A percentile compares a stretch with the other conserved stretches of the same genome.
Evolutionary conservation across 2,888 invertebrate genomes (phyloP).

Genomic region (Automeris io): DNA sequence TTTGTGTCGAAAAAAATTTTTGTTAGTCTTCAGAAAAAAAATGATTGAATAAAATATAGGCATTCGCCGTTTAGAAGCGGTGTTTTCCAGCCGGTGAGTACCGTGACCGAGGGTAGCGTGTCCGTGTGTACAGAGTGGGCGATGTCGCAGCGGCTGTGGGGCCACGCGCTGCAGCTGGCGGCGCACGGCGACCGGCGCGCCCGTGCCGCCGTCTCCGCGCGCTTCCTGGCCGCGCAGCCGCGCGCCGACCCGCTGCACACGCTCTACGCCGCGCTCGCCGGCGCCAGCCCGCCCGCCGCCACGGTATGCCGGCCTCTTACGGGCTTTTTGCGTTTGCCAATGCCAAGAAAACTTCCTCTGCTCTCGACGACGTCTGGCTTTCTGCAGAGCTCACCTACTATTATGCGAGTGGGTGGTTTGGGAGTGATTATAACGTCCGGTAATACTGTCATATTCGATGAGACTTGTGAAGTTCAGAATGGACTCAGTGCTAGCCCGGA

Average conservation of each 20-base stretch:
- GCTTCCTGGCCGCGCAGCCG: slow-evolving; percentile 90
- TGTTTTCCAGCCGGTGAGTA: not conserved
- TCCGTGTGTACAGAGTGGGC: slow-evolving; percentile 86
- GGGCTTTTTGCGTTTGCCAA: no score
- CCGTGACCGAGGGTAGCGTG: not conserved
- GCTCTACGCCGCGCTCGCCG: slow-evolving; percentile 93
- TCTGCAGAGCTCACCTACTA: no score
- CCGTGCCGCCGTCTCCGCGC: slow-evolving; percentile 90
- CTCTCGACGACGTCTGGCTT: no score
- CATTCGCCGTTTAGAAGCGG: not conserved
- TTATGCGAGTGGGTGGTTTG: no score
- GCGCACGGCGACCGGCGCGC: slow-evolving; percentile 88
- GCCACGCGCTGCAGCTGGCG: slow-evolving; percentile 94
- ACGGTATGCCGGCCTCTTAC: slow-evolving; percentile 22
- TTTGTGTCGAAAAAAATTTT: no score
- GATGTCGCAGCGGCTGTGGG: slow-evolving; percentile 92
- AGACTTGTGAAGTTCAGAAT: no score
- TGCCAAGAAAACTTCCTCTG: no score
- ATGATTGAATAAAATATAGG: no score
- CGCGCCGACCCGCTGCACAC: slow-evolving; percentile 94
- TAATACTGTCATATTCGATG: no score
- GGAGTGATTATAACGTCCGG: no score
- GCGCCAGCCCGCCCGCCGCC: slow-evolving; percentile 79
- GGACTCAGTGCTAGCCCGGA: no score
- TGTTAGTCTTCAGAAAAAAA: no score